phyloP scores from a whole-genome alignment of 2,888 invertebrate genomes.

The Cosmia trapezina region DNA sequence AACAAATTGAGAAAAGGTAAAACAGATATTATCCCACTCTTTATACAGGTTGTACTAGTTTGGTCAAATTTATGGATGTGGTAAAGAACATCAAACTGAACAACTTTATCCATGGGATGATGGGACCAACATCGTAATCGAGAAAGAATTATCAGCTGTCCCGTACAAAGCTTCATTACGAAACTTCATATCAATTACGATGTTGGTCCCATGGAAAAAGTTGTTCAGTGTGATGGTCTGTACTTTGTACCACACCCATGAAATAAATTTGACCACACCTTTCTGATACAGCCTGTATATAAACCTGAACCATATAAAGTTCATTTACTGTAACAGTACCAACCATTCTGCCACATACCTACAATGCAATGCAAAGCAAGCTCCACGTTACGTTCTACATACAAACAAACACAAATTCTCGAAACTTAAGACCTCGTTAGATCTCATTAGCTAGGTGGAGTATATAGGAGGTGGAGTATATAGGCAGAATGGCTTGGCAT shows the following conservation, averaged over 20 bases:
- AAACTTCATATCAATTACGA: too few species aligned
- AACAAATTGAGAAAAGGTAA: background rate
- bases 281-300: background rate
- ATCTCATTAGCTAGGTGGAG: conserved; percentile 26
- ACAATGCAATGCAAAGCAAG: conserved; percentile 10
- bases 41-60: too few species aligned
- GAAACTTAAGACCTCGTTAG: conserved; percentile 20
- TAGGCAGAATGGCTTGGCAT: conserved; percentile 42
- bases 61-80: too few species aligned
- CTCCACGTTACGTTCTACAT: background rate
- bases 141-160: too few species aligned
- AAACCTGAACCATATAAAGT: background rate
- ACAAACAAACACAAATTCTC: conserved; percentile 6
- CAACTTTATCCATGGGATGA: too few species aligned
- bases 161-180: too few species aligned
- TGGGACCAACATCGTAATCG: too few species aligned
- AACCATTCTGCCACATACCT: background rate
- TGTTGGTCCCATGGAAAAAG: too few species aligned
- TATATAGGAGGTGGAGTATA: conserved; percentile 30
- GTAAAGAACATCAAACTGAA: too few species aligned
- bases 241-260: too few species aligned
- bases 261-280: too few species aligned
- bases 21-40: background rate
- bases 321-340: background rate
- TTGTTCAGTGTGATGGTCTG: too few species aligned